Evolutionary conservation across 23 tunicate species (phyloP), one percentile per base, ranked within the genome.

Genomic region (Aplidium turbinatum): DNA sequence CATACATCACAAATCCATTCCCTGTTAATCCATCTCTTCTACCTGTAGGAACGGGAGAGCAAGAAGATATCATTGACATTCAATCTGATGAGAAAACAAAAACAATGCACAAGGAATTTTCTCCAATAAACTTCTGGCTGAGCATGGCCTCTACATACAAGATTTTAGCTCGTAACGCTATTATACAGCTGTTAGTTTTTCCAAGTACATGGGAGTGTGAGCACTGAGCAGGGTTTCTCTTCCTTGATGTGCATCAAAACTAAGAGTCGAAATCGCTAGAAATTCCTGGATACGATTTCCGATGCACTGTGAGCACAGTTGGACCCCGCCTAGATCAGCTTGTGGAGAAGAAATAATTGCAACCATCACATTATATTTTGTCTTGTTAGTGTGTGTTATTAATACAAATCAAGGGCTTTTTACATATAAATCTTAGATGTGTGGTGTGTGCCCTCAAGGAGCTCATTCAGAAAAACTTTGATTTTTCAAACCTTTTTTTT

Each of bases 91-190:
- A 76, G 56, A 62, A 73, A 61, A 73, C 73, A 76, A 76, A 53
- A 62, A 76, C 55, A 23, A 61, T 7, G 42, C 82, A 76, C 72
- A 76, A 61, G 45, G 72, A 76, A 61, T 80, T 54, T 31, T 80
- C 70, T 72, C 78, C 85, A 39, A 62, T 80, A 53, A 80, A 80
- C 40, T 80, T 70, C 73, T 80, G 85, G 78, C 40, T 55, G 31
- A 80, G 57, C 68, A 70, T 70, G 85, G 21, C 85, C 38, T 76
- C 62, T n/a, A 31, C 7, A 9, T 71, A 71, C 61, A 2, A 4
- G 77, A 71, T 6, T 4, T 24, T 71, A 32, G 62, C 61, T 21
- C 61, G 33, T 72, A 20, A 57, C 69, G 63, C 63, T 40, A 40
- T 68, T 68, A 5, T 24, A 23, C 63, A 22, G 75, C 60, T 68